A percentile compares a stretch with the other conserved stretches of the same genome.
phyloP scores from a whole-genome alignment of 2,888 invertebrate genomes.

The Sphaerophoria rueppellii region DNA sequence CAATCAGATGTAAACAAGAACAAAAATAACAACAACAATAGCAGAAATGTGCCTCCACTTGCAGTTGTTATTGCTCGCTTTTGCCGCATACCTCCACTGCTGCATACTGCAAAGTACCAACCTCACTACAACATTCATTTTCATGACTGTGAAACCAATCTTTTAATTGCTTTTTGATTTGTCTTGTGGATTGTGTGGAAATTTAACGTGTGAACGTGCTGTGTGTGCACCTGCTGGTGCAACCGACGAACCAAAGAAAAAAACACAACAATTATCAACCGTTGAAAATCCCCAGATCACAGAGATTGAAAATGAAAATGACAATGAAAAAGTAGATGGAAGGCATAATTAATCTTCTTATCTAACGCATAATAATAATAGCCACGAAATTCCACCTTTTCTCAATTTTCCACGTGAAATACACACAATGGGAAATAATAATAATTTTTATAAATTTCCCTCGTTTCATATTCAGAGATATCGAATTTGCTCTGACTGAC shows the following conservation, averaged over 20 bases:
- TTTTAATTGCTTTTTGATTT: constrained; percentile 43
- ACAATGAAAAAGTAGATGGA: constrained; percentile 2
- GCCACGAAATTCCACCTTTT: background rate
- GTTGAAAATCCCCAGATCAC: too few species aligned
- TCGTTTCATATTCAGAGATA: background rate
- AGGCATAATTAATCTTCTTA: constrained; percentile 2
- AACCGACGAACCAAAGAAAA: background rate
- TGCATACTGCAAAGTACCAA: background rate
- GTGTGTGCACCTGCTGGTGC: constrained; percentile 18
- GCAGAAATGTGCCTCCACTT: background rate
- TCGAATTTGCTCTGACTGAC: constrained; percentile 38
- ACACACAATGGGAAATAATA: background rate
- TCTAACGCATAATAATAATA: background rate
- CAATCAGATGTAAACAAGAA: too few species aligned
- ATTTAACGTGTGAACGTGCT: constrained; percentile 24
- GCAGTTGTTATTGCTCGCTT: background rate
- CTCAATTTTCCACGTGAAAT: constrained; percentile 13
- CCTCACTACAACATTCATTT: constrained; percentile 12
- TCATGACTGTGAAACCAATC: constrained; percentile 39
- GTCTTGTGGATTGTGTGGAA: constrained; percentile 33
- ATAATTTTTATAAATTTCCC: background rate
- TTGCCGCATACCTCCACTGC: constrained; percentile 1
- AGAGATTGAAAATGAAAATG: background rate
- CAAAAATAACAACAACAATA: too few species aligned
- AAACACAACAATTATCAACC: background rate